Evolutionary conservation across 2,888 invertebrate genomes (phyloP).

Genomic region (Prionchulus punctatus): DNA sequence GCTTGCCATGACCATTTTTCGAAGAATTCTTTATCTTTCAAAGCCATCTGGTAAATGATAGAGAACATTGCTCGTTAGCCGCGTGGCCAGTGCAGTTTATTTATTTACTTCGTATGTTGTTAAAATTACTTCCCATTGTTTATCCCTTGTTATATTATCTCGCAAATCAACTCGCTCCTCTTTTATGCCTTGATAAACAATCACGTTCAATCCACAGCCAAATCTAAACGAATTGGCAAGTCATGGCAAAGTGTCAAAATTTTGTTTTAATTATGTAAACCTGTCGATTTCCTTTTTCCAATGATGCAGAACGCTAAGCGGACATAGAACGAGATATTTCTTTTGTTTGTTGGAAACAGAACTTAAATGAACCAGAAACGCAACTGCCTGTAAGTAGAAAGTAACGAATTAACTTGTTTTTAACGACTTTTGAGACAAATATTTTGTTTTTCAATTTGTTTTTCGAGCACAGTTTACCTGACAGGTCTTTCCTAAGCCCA

Average conservation of each 20-base stretch:
- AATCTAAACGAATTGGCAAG: conserved; percentile 24
- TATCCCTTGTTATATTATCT: conserved; percentile 17
- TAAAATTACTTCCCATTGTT: conserved; percentile 28
- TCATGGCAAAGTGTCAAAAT: background rate
- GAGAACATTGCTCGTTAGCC: no score
- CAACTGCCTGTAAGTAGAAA: background rate
- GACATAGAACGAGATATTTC: conserved; percentile 87
- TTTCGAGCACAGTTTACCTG: conserved; percentile 42
- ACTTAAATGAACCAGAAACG: background rate
- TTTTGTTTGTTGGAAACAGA: conserved; percentile 44
- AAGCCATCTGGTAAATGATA: conserved; percentile 54
- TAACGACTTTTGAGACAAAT: background rate
- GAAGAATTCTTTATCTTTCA: conserved; percentile 81
- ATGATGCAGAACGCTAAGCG: conserved; percentile 90
- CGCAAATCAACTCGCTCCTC: conserved; percentile 26
- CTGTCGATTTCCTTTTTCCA: conserved; percentile 97
- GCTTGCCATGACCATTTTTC: conserved; percentile 79
- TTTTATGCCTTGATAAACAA: conserved; percentile 31
- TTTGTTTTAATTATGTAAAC: conserved; percentile 6
- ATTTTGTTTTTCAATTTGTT: background rate
- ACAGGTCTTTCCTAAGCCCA: conserved; percentile 97
- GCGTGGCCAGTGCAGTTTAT: no score
- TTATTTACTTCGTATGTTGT: conserved; percentile 35
- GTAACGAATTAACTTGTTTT: background rate
- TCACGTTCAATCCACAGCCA: conserved; percentile 27